Percentiles rank a stretch among this genome's conserved stretches.
Conservation (phyloP, 2,888 invertebrate species). For the Schizotus pectinicornis region DNA sequence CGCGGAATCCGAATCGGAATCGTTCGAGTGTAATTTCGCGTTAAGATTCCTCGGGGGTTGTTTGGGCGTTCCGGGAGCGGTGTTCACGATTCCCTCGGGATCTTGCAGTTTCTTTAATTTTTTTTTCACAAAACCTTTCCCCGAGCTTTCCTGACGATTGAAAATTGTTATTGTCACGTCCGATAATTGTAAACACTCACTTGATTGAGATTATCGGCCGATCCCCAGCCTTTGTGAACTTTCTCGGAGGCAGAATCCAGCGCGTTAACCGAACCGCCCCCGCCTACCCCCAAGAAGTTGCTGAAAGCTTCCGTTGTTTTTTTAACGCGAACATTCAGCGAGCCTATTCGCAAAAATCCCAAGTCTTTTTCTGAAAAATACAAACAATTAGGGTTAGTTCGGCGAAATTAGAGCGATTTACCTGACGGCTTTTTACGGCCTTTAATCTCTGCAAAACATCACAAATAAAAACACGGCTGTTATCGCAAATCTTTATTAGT, state of each 20-base stretch:
- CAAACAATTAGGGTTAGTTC: neutral
- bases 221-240: conserved; percentile 87
- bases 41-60: conserved; percentile 59
- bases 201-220: conserved; percentile 85
- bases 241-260: conserved; percentile 64
- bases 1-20: conserved; percentile 87
- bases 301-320: conserved; percentile 92
- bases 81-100: conserved; percentile 61
- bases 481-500: conserved; percentile 7
- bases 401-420: conserved; percentile 48
- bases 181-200: conserved; percentile 45
- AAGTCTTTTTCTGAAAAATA: conserved; percentile 79
- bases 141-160: neutral
- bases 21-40: conserved; percentile 54
- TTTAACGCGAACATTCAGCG: conserved; percentile 89
- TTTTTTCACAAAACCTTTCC: conserved; percentile 62
- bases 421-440: conserved; percentile 76
- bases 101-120: conserved; percentile 67
- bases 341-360: conserved; percentile 90
- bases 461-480: conserved; percentile 31
- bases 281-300: conserved; percentile 87
- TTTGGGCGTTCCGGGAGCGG: conserved; percentile 74
- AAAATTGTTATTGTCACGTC: neutral
- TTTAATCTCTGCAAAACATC: conserved; percentile 71
- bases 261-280: conserved; percentile 55